phyloP scores from a whole-genome alignment of 1,140 invertebrate species.

The Drosophila auraria region DNA sequence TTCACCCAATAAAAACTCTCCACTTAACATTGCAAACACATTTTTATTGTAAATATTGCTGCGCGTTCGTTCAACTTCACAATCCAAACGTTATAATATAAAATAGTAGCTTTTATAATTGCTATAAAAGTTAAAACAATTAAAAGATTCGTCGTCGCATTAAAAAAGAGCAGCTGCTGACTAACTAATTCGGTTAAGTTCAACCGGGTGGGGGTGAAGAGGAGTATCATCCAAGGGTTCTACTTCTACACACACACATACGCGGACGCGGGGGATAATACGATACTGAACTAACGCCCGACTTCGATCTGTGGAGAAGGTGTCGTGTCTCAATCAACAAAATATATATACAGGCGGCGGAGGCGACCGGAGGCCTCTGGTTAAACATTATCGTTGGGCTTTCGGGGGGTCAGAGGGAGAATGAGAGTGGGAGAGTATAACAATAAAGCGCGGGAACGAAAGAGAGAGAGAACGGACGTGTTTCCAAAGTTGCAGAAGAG shows the following conservation, averaged over 20 bases:
- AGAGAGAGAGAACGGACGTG: slow-evolving; percentile 41
- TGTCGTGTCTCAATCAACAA: slow-evolving; percentile 10
- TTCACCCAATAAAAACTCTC: neutral
- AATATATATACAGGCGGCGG: slow-evolving; percentile 42
- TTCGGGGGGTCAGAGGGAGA: slow-evolving; percentile 9
- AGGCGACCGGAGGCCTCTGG: slow-evolving; percentile 13
- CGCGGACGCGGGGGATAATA: slow-evolving; percentile 6
- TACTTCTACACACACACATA: neutral
- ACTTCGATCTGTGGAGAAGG: neutral
- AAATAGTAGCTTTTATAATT: slow-evolving; percentile 32
- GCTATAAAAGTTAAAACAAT: slow-evolving; percentile 47
- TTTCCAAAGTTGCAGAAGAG: slow-evolving; percentile 50
- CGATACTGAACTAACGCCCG: slow-evolving; percentile 2
- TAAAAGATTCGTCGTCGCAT: slow-evolving; percentile 21
- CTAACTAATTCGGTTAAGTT: neutral
- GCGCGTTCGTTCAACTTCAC: slow-evolving; percentile 36
- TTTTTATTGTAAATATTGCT: slow-evolving; percentile 56
- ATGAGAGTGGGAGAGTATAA: slow-evolving; percentile 1
- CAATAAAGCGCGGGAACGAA: slow-evolving; percentile 15
- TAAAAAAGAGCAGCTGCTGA: slow-evolving; percentile 18
- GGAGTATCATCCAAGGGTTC: slow-evolving; percentile 7
- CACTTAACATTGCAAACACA: slow-evolving; percentile 45
- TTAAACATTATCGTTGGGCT: slow-evolving; percentile 51
- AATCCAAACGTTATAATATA: slow-evolving; percentile 37
- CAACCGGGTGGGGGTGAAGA: neutral